Base-by-base conservation (phyloP, 1,140 invertebrate species). In the Proales similis region DNA sequence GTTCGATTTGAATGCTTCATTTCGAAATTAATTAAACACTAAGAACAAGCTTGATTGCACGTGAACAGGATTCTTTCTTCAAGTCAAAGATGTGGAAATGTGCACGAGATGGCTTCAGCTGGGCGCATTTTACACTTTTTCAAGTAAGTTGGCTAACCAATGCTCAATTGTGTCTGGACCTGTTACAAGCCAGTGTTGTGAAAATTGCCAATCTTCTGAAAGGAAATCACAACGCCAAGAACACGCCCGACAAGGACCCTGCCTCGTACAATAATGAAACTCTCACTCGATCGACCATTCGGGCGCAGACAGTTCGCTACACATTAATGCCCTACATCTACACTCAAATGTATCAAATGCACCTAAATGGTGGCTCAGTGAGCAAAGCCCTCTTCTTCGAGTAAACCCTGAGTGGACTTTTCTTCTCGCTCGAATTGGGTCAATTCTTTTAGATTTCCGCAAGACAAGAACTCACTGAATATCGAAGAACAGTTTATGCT, bases 241-340 rank as follows among this genome's bases (percentile, higher is more conserved):
- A 20, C 11, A 17, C 32, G 17, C 6, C 24, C 0, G 29, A 69
- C 61, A 71, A 74, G 64, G 73, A 75, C 63, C 72, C 74, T 7
- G 67, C n/a, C 7, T 26, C 42, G 20, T 49, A 30, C 20, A 57
- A 63, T 26, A 48, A 38, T 7, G 53, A 26, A 43, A 63, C 29
- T 27, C 29, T 48, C 6, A 47, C 36, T 43, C 14, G 29, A 30
- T 45, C 60, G 3, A 67, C 65, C 33, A 79, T 74, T 66, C 77
- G 78, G 63, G 82, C 86, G 4, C 72, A 89, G 5, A 69, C 69
- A 6, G 75, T 81, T 26, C 79, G 88, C 38, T 91, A 91, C 70
- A 75, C 76, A 2, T 73, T 90, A 1, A 72, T 91, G 19, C 87
- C 88, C 0, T 86, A 86, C 72, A 80, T 90, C 17, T 90, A 90